Evolutionary conservation across 2,888 invertebrate genomes (phyloP), one percentile per base, ranked within the genome.

Genomic region (Platycheirus albimanus): DNA sequence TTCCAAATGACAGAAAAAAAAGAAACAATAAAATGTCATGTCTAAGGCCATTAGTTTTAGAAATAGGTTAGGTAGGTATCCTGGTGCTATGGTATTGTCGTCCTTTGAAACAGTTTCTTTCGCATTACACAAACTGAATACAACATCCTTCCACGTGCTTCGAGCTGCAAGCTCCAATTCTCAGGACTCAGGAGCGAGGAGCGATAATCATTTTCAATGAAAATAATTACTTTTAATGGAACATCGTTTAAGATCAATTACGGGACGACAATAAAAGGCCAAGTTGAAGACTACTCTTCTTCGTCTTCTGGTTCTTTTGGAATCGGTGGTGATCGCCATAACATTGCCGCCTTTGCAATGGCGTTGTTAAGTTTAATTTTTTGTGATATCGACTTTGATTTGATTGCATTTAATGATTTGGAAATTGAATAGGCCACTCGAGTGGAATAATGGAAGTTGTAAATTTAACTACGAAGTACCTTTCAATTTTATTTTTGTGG

Each of bases 221-320:
- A 76, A 80, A 70, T 80, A 80, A 80, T 80, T 76, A 80, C 76
- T 38, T 70, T 80, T 76, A 70, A 80, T 80, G 70, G 76, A 58
- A 70, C 52, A 45, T 64, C 80, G 64, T 80, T 76, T 64, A 80
- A 76, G 56, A 80, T 80, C 80, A 80, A 80, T 76, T 76, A 76
- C 63, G 49, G 24, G 45, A 28, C 64, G 51, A 80, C 80, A 80
- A 75, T 80, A 70, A 76, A 64, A 64, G 56, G 38, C 64, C 30
- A 38, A 56, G 36, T 80, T 58, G 38, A 70, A 36, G 51, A 24
- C 67, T 11, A 2, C 17, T 17, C 4, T 19, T 20, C 43, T 13
- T n/a, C n/a, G n/a, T n/a, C n/a, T n/a, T n/a, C n/a, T n/a, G n/a
- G n/a, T n/a, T n/a, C n/a, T n/a, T n/a, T 15, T 36, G 36, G 74